Evolutionary conservation across 2,888 invertebrate species (phyloP), one percentile per base, ranked within the genome.

Genomic region (Phengaris arion): DNA sequence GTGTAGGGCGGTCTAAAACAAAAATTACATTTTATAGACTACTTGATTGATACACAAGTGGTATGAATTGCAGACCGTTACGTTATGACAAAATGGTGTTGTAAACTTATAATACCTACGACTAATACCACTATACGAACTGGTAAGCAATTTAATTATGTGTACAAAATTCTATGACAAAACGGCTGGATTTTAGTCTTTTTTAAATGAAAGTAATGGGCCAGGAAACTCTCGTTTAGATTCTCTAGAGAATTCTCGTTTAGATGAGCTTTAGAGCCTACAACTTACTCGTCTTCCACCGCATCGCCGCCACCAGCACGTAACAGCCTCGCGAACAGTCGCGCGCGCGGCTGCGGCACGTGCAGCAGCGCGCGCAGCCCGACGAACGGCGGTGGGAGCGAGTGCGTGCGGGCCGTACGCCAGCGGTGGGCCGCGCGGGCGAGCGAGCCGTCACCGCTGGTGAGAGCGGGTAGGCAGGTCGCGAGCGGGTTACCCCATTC

Each of bases 401-500:
- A 93, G 79, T 85, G 85, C 5, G 89, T 90, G 77, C 95, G 93
- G 22, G 90, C 88, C 0, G 91, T 87, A 0, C 98, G 94, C 98
- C 98, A 98, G 79, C 94, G 94, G 82, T 95, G 88, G 3, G 95
- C 95, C 0, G 96, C 95, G 0, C 89, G 86, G 0, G 95, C 95
- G 12, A 96, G 91, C 0, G 87, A 83, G 3, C 90, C 90, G 79
- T 95, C 94, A 0, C 87, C 79, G 69, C 90, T 79, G 52, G 92
- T 82, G 4, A 95, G 84, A 0, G 93, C 85, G 0, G 95, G 94
- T 0, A 92, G 89, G 3, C 88, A 89, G 0, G 94, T 94, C 0
- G 96, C 95, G 74, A 89, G 87, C 0, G 96, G 96, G 86, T 97
- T 97, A 4, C 98, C 98, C 96, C 97, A 98, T 85, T 98, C 98